Evolutionary conservation across 2,888 invertebrate genomes (phyloP).

Genomic region (Pyralis farinalis): DNA sequence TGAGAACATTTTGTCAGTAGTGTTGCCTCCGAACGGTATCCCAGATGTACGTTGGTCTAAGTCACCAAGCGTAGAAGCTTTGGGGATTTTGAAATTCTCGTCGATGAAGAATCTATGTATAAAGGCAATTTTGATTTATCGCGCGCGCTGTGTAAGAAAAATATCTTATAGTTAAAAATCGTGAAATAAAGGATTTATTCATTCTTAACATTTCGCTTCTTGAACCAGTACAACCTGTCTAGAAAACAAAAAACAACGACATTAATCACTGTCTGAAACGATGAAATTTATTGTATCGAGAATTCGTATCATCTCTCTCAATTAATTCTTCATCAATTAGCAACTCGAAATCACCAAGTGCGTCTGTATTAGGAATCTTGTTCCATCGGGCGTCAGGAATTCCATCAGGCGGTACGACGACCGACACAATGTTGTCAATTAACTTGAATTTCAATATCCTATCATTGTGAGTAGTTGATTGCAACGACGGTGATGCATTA

Average conservation of each 20-base stretch:
- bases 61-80: conserved; percentile 84
- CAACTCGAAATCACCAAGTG: conserved; percentile 91
- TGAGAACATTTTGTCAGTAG: conserved; percentile 93
- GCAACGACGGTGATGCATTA: conserved; percentile 96
- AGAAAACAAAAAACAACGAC: too few species aligned
- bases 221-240: too few species aligned
- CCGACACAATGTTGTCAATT: conserved; percentile 95
- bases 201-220: too few species aligned
- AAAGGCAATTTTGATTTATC: conserved; percentile 66
- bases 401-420: conserved; percentile 94
- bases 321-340: conserved; percentile 92
- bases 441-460: conserved; percentile 96
- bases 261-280: conserved; percentile 25
- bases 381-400: conserved; percentile 95
- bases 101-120: conserved; percentile 87
- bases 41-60: conserved; percentile 94
- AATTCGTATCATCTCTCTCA: conserved; percentile 81
- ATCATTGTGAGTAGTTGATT: conserved; percentile 96
- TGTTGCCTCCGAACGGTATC: conserved; percentile 91
- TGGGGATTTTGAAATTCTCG: conserved; percentile 87
- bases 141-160: conserved; percentile 29
- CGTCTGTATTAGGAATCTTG: conserved; percentile 87
- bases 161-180: conserved; percentile 18
- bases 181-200: too few species aligned
- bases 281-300: conserved; percentile 41